Evolutionary conservation across 2,113 vertebrate species (phyloP), one percentile per base, ranked within the genome.

Genomic region (Dromas ardeola): DNA sequence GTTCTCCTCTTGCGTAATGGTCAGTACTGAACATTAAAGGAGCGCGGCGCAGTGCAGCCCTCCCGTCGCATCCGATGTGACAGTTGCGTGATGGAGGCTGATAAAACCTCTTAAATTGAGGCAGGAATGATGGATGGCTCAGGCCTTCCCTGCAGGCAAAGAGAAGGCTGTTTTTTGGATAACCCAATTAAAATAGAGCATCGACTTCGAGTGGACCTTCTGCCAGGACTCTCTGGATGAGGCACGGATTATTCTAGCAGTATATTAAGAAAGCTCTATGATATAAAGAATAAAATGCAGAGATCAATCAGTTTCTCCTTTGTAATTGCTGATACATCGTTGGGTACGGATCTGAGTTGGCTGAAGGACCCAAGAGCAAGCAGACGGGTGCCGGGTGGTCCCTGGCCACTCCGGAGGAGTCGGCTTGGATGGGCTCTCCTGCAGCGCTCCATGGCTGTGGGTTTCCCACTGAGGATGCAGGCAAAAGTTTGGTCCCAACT

Each of bases 141-240:
- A 93, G 93, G 53, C 84, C 93, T 97, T 77, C 89, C 97, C 96
- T 53, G 58, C 38, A 5, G 95, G 95, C 94, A 97, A 94, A 95
- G 45, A 82, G 52, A 88, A 83, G 66, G 91, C 72, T 47, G 81
- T 42, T 87, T 95, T 95, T 65, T 87, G 93, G 95, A 91, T 70
- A 95, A 95, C 21, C 91, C 93, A 96, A 95, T 97, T 97, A 95
- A 97, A 97, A 91, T 8, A 61, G 0, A 91, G 43, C 81, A 85
- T 14, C 49, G 86, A 27, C 74, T 93, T 95, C 73, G 50, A 62
- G 78, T 8, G 62, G 93, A 91, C 83, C 65, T 74, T 95, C 92
- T 50, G 49, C 53, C 43, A 86, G 43, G 40, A 77, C 69, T 29
- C 38, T 59, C 80, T 61, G 72, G 52, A 74, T 63, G 29, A 8